These are phyloP conservation scores for Drosophila prosaltans DNA, from an alignment of 1,140 invertebrate genomes.

Conservation along the genomic window DNA sequence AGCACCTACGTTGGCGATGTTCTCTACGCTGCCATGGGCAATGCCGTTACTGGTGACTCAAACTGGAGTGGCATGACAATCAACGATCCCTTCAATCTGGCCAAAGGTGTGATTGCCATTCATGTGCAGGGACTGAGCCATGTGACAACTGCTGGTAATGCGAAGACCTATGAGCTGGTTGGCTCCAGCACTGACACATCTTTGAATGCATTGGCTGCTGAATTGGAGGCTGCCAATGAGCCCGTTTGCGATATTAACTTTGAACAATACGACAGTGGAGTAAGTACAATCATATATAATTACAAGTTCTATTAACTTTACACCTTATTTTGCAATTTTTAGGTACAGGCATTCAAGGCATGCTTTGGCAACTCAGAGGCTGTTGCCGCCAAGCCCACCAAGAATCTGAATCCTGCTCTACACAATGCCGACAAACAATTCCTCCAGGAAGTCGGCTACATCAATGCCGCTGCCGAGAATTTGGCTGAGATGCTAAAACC, in stretches of 20 bases:
- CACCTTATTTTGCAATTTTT: conserved; percentile 32
- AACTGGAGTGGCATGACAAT: conserved; percentile 89
- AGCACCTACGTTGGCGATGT: conserved; percentile 88
- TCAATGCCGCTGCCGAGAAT: conserved; percentile 86
- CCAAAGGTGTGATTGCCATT: conserved; percentile 90
- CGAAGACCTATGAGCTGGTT: conserved; percentile 62
- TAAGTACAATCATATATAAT: conserved; percentile 71
- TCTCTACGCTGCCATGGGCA: conserved; percentile 88
- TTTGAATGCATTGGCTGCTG: conserved; percentile 55
- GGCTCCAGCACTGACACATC: conserved; percentile 54
- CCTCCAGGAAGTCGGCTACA: conserved; percentile 86
- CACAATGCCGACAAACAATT: conserved; percentile 88
- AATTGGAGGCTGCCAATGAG: conserved; percentile 65
- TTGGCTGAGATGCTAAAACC: conserved; percentile 63
- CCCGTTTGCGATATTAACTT: conserved; percentile 86
- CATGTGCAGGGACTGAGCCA: conserved; percentile 88
- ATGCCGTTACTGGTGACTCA: conserved; percentile 85
- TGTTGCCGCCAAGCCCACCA: conserved; percentile 79
- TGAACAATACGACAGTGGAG: conserved; percentile 86
- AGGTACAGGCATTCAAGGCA: conserved; percentile 81
- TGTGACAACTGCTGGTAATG: conserved; percentile 83
- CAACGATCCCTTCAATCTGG: conserved; percentile 89
- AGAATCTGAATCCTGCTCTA: conserved; percentile 85
- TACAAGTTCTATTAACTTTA: neutral
- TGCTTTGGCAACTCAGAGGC: conserved; percentile 84